Base-by-base conservation (phyloP, 2,797 vertebrate species). In the Tolypeutes matacus region DNA sequence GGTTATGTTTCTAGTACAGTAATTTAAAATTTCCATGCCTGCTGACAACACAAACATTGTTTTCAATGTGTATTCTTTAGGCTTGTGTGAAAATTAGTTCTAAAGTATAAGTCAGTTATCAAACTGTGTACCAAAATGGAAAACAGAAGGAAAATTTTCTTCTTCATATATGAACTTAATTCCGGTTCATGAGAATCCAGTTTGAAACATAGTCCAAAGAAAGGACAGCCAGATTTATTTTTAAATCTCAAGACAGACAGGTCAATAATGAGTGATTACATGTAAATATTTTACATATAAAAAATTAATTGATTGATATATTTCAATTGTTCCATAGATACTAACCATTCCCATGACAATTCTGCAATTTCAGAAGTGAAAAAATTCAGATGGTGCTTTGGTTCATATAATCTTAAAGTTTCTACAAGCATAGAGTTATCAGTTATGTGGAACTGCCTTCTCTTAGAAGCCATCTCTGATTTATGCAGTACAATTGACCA, bases 21-120 rank as follows among this genome's bases (percentile, higher is more conserved):
- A 80, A 96, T 85, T 93, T 86, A 92, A 89, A 73, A 72, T 92
- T 70, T 82, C 17, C 62, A 36, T 95, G 94, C n/a, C 86, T 93
- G 49, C 42, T 90, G 67, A 93, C 25, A 88, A 70, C 3, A 42
- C 14, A 31, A 42, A 84, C 34, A 77, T 95, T 93, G 81, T 77
- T 96, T 95, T 89, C 49, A 53, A 34, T 69, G 39, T 69, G 3
- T 84, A 67, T 72, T 95, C n/a, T 80, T 84, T 78, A 89, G 89
- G 91, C 86, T 83, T 95, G 25, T 87, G 18, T 94, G 62, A 65
- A 94, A 96, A 97, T 86, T 88, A 85, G 17, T 53, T 31, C 49
- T 90, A 62, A 93, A 80, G 58, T 86, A 73, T 31, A 95, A 80
- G 34, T 72, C 42, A 36, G 77, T 95, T 91, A 49, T 89, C 51